Conservation (phyloP, 2,113 vertebrate species). For the Plecotus auritus region DNA sequence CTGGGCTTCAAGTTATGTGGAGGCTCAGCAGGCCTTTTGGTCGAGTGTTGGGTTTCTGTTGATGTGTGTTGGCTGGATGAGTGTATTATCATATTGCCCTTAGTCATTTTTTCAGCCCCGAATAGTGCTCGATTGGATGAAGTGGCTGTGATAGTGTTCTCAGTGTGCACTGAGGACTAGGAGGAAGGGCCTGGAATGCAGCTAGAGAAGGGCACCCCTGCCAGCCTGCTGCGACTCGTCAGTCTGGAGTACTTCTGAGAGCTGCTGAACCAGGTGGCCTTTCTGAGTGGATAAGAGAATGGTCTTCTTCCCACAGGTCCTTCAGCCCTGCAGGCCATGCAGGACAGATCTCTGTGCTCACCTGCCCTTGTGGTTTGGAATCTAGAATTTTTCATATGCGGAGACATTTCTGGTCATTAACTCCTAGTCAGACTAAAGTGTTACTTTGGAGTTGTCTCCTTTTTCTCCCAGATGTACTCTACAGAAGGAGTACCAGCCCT, state of each 20-base stretch:
- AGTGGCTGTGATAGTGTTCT: conserved; percentile 35
- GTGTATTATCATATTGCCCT: not conserved
- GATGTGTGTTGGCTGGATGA: not conserved
- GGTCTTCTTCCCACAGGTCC: not conserved
- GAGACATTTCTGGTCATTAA: not conserved
- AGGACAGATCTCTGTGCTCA: not conserved
- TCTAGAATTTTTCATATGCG: conserved; percentile 14
- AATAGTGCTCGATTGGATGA: not conserved
- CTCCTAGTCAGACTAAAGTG: not conserved
- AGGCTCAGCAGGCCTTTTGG: not conserved
- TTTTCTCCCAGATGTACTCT: not conserved
- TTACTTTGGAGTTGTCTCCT: not conserved
- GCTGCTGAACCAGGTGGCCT: not conserved
- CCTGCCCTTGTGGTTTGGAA: not conserved
- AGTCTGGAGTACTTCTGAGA: not conserved
- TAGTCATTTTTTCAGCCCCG: not conserved
- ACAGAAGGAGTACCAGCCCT: not conserved
- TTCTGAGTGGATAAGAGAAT: not conserved
- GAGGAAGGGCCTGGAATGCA: not conserved
- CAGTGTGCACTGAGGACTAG: conserved; percentile 46
- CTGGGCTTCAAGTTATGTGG: not conserved
- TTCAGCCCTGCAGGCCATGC: not conserved
- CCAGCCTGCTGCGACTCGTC: not conserved
- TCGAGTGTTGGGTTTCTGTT: not conserved
- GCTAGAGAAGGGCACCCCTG: not conserved